Base-by-base conservation (phyloP, 2,113 vertebrate genomes). In the Epinephelus fuscoguttatus region DNA sequence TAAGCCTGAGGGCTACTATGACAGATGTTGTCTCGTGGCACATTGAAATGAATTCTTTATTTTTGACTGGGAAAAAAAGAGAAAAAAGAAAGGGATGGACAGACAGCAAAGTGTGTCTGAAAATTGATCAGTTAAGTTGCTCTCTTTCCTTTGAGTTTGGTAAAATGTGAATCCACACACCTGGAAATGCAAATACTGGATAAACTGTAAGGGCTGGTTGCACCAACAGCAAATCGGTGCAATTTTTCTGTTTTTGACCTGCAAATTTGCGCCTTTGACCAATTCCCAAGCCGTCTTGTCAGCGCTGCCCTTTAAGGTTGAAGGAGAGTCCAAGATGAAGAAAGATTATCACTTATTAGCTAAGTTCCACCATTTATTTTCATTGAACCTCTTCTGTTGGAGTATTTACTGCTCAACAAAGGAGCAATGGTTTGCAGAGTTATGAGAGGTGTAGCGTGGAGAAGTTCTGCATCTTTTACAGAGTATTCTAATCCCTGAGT, bases 1-100 rank as follows among this genome's bases (percentile, higher is more conserved):
- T 85, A 74, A 83, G 90, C 91, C 88, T 60, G 69, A 66, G 86
- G 92, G 86, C 87, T 81, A 56, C 85, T 78, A 61, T 89, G 92
- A 91, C 91, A 93, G 91, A 93, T 93, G 91, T 82, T 89, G 86
- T 90, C 78, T 67, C 13, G 70, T 84, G 79, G 63, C 76, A 52
- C 57, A 71, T 50, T 67, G 63, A 67, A 79, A 81, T 68, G 45
- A 86, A 81, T 42, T 50, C 67, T 69, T 47, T 42, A 17, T 62
- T 66, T 45, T 25, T 18, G 53, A 15, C 57, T 23, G 45, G 53
- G 30, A 64, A 55, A 84, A 47, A 60, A 70, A 69, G 11, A 80
- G 27, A 9, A 50, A 49, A 47, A 60, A 76, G 69, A 30, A 80
- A 27, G 7, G 33, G 5, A 80, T 10, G 71, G 7, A 33, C 23